Conservation (phyloP, 2,888 invertebrate genomes). For the Ommatoiulus sabulosus region DNA sequence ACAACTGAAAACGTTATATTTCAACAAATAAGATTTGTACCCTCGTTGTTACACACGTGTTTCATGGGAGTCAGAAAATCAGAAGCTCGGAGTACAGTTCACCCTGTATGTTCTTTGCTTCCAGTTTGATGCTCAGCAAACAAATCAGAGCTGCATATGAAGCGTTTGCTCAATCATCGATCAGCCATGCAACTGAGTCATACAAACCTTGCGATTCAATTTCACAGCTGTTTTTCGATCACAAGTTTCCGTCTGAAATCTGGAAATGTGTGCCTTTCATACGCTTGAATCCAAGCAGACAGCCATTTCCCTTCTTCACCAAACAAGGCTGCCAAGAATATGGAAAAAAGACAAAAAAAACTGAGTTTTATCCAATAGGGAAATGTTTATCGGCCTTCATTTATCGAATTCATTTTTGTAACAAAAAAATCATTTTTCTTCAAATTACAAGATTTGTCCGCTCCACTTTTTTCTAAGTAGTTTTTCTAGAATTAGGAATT, state of each 20-base stretch:
- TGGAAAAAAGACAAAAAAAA: not conserved
- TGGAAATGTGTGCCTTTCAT: not conserved
- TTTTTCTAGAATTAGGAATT: not conserved
- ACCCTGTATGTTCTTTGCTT: not conserved
- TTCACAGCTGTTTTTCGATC: slow-evolving; percentile 32
- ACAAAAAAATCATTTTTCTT: not conserved
- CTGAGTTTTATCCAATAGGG: not conserved
- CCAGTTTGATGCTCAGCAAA: slow-evolving; percentile 11
- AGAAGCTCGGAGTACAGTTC: not conserved
- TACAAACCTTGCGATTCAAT: not conserved
- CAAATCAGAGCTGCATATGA: not conserved
- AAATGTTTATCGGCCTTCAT: not conserved
- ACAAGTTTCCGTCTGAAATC: slow-evolving; percentile 26
- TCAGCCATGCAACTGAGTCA: not conserved
- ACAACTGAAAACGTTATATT: too few species aligned
- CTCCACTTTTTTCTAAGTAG: not conserved
- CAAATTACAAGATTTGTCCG: not conserved
- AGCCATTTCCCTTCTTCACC: not conserved
- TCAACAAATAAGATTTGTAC: too few species aligned
- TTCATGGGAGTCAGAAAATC: too few species aligned
- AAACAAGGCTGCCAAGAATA: not conserved
- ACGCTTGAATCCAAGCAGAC: not conserved
- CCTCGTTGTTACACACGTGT: too few species aligned
- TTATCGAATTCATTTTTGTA: not conserved
- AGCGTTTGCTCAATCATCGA: not conserved